Evolutionary conservation across 2,888 invertebrate genomes (phyloP).

Genomic region (Apeira syringaria): DNA sequence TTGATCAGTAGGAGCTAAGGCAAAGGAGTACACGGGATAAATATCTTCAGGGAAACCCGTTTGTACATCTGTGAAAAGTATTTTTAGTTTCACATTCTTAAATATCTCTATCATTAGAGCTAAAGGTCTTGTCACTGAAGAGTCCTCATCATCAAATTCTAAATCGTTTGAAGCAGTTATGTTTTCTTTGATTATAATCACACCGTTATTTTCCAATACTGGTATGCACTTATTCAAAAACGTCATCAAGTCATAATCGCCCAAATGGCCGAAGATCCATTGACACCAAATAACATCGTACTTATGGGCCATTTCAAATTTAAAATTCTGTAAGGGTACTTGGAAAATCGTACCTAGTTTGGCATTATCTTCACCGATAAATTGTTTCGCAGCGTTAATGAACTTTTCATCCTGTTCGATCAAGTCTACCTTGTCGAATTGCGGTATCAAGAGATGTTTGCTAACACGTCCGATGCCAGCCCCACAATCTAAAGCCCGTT

Average conservation of each 20-base stretch:
- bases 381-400: constrained; percentile 87
- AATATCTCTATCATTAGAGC: constrained; percentile 86
- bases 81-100: constrained; percentile 86
- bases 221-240: constrained; percentile 87
- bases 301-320: constrained; percentile 88
- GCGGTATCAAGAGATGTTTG: constrained; percentile 90
- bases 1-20: constrained; percentile 78
- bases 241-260: constrained; percentile 90
- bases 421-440: constrained; percentile 93
- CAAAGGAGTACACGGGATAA: constrained; percentile 94
- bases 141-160: constrained; percentile 92
- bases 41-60: constrained; percentile 93
- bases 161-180: constrained; percentile 85
- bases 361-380: constrained; percentile 57
- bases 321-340: constrained; percentile 92
- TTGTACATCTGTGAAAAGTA: constrained; percentile 88
- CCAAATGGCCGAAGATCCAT: constrained; percentile 96
- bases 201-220: constrained; percentile 49
- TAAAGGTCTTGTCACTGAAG: constrained; percentile 93
- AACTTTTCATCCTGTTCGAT: constrained; percentile 96
- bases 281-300: constrained; percentile 99
- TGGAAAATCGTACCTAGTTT: constrained; percentile 88
- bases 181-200: constrained; percentile 86
- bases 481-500: constrained; percentile 95
- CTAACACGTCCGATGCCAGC: constrained; percentile 98